Evolutionary conservation across 1,140 invertebrate species (phyloP).

Genomic region (Atta texana): DNA sequence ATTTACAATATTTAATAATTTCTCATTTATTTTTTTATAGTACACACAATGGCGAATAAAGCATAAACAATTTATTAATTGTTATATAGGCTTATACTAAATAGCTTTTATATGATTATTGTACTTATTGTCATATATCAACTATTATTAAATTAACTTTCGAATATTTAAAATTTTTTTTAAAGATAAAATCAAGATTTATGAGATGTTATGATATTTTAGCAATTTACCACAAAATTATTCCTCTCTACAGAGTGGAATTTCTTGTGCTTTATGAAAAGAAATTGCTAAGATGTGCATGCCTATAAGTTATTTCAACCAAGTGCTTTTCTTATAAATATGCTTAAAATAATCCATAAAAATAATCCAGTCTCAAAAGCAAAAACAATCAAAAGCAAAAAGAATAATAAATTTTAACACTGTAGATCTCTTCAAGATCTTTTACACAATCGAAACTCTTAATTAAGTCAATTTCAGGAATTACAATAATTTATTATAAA

Average conservation of each 20-base stretch:
- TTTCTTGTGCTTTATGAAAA: slow-evolving; percentile 48
- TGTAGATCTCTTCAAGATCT: not conserved
- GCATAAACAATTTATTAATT: not conserved
- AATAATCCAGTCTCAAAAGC: not conserved
- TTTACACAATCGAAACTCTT: not conserved
- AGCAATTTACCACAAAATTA: slow-evolving; percentile 62
- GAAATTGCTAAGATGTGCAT: slow-evolving; percentile 38
- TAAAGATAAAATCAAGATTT: slow-evolving; percentile 66
- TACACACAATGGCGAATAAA: not conserved
- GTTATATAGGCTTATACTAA: not conserved
- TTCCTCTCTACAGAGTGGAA: slow-evolving; percentile 54
- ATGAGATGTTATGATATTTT: slow-evolving; percentile 56
- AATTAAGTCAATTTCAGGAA: not conserved
- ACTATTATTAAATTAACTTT: slow-evolving; percentile 34
- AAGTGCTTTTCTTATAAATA: not conserved
- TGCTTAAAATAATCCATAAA: not conserved
- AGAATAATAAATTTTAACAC: slow-evolving; percentile 2
- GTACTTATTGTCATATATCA: slow-evolving; percentile 57
- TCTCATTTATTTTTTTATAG: not conserved
- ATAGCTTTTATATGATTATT: not conserved
- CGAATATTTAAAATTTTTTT: slow-evolving; percentile 48
- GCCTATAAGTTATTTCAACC: slow-evolving; percentile 26
- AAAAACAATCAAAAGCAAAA: not conserved
- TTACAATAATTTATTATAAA: not conserved
- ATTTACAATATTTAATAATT: no score